Base-by-base conservation (phyloP, 2,113 vertebrate species). In the Abramis brama region DNA sequence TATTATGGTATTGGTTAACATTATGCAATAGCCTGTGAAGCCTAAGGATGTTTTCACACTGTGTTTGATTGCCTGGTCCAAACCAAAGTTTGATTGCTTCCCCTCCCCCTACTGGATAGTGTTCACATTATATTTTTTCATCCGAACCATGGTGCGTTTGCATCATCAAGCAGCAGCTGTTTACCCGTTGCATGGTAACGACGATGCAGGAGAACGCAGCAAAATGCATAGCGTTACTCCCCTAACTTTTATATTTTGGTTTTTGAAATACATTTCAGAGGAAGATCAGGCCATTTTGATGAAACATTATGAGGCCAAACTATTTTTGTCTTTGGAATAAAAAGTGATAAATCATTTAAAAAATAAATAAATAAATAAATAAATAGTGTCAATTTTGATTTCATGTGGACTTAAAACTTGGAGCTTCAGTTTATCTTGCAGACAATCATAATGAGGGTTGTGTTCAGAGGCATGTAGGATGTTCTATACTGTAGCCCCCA, bases 401-500 rank as follows among this genome's bases (percentile, higher is more conserved):
- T 64, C 11, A 13, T 15, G 25, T 64, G 27, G 60, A 64, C 66
- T 17, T 12, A 8, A 39, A 73, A 39, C 70, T 11, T 21, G 2
- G 15, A 21, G 17, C 33, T 25, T 79, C 21, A 2, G 33, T 39
- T 68, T 39, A 36, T 55, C 52, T 39, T 70, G 17, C 33, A 70
- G 33, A 23, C 68, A 39, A 23, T 71, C 19, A 39, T 27, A 33
- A 50, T 12, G 17, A 11, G 39, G 39, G 39, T 52, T 68, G 60
- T 47, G n/a, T 82, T 47, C 27, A 43, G 39, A 80, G 47, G n/a
- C 79, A 80, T 87, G 86, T 73, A 55, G 7, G 4, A n/a, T 80
- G 57, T 23, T 66, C n/a, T 88, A 68, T 64, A 39, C n/a, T 25
- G 62, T 85, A 89, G 82, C 12, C 30, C 66, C 89, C 87, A 75